Base-by-base conservation (phyloP, 92 coral and sea anemone species). In the Meandrina meandrites region DNA sequence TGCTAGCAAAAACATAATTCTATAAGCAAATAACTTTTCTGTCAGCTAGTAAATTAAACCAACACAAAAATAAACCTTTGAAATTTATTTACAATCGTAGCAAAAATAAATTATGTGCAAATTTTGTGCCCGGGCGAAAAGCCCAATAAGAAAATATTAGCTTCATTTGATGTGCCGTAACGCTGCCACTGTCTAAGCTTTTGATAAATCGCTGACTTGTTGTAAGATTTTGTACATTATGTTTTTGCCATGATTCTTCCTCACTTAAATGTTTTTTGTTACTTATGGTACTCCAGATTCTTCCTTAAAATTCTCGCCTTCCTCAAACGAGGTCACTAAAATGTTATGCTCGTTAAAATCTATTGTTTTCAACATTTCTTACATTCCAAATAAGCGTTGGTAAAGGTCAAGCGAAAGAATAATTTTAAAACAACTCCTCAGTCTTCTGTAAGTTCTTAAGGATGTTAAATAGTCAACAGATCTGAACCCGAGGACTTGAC, bases 71-170 rank as follows among this genome's bases (percentile, higher is more conserved):
- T 57, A 85, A 85, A 85, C 60, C 10, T 30, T 47, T 18, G n/a
- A 78, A 47, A 75, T 67, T 40, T 85, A 85, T 85, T 36, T 77
- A 85, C 88, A 85, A 56, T 85, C 76, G 88, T 85, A 85, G 62
- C 86, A 85, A 85, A 85, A 85, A 85, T 85, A 77, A 85, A 77
- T 76, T 60, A 13, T 64, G 73, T 42, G 74, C 82, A 48, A 28
- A 66, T 42, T 60, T 77, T 37, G 36, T 47, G 66, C 56, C 21
- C 64, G n/a, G 60, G 19, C 18, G 36, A 62, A 85, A 76, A 62
- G n/a, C 34, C 24, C 16, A 40, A 84, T 56, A 75, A 84, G 75
- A 71, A 73, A 56, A 31, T 35, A 36, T 42, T 15, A 40, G 72
- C 28, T 37, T n/a, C 64, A n/a, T 4, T 34, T 35, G 1, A 74